Percentiles rank a stretch among this genome's conserved stretches.
phyloP scores from a whole-genome alignment of 2,888 invertebrate species.

The Corbicula japonica region DNA sequence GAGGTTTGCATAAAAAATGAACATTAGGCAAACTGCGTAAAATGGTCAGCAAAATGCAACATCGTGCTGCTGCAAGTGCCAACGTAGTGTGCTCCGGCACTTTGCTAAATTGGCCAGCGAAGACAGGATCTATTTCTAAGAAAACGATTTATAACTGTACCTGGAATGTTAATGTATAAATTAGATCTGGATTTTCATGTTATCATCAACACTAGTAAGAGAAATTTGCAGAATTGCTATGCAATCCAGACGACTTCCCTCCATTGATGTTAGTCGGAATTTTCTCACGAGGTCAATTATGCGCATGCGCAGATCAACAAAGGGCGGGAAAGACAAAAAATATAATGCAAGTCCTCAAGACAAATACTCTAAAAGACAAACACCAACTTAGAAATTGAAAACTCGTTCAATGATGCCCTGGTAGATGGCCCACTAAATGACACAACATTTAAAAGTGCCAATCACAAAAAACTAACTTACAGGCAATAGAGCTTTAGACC shows the following conservation, averaged over 20 bases:
- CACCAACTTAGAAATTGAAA: too few relatives aligned
- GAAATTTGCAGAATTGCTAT: constrained; percentile 37
- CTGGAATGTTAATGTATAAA: constrained; percentile 45
- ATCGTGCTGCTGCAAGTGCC: constrained; percentile 25
- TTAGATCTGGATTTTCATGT: background rate
- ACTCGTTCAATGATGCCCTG: too few relatives aligned
- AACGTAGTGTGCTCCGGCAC: background rate
- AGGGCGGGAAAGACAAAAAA: constrained; percentile 59
- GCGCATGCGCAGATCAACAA: constrained; percentile 53
- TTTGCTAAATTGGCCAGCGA: background rate
- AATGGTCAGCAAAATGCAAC: background rate
- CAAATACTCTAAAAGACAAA: too few relatives aligned
- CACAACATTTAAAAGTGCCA: too few relatives aligned
- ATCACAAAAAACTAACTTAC: too few relatives aligned
- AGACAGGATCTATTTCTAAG: constrained; percentile 1
- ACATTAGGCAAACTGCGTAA: background rate
- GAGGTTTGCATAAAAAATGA: background rate
- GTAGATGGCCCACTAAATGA: too few relatives aligned
- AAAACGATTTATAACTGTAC: constrained; percentile 15
- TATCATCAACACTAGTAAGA: constrained; percentile 5
- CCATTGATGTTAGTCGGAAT: constrained; percentile 68
- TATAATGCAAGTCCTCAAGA: background rate
- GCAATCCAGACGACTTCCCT: constrained; percentile 68
- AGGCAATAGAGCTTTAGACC: too few relatives aligned
- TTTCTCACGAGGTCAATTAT: constrained; percentile 55